Evolutionary conservation across 2,113 vertebrate genomes (phyloP), one percentile per base, ranked within the genome.

Genomic region (Bubo bubo): DNA sequence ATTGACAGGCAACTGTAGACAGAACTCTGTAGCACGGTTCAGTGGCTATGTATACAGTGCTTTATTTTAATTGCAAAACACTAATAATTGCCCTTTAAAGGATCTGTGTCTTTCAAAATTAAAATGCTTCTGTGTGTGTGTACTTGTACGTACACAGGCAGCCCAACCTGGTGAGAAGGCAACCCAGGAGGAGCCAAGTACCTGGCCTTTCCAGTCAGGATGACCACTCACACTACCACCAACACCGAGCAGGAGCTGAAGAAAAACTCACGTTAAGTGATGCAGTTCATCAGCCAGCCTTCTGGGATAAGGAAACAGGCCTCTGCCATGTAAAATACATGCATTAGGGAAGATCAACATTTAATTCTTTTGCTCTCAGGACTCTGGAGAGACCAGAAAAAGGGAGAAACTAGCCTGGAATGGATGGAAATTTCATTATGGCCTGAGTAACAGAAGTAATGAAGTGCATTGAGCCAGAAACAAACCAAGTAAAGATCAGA

Each of bases 381-480:
- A 55, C 41, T 41, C 74, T 32, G 43, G 32, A 71, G 30, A 55
- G 52, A 81, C 26, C 60, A 85, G 66, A 63, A 56, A 83, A 75
- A 8, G 27, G 39, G 27, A 90, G 17, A 60, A 82, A 85, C 27
- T 23, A 67, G 60, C 39, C 66, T 11, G 22, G 60, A 91, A 79
- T 1, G 9, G 52, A 49, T 80, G 93, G 26, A 71, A 81, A 79
- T 50, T 3, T 24, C 80, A 75, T 82, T 59, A 75, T 7, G 24
- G 66, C 35, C 72, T 4, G 12, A 81, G 81, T 15, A 82, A 77
- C 49, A 35, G 79, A 73, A 66, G 81, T 81, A 88, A 66, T 28
- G 55, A 92, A 94, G 88, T 43, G 43, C 81, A 82, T 0, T 22
- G 32, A 88, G 26, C 14, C 30, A 66, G 77, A 94, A 93, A 94